Conservation (phyloP, 2,888 invertebrate genomes). For the Lycophotia porphyrea region DNA sequence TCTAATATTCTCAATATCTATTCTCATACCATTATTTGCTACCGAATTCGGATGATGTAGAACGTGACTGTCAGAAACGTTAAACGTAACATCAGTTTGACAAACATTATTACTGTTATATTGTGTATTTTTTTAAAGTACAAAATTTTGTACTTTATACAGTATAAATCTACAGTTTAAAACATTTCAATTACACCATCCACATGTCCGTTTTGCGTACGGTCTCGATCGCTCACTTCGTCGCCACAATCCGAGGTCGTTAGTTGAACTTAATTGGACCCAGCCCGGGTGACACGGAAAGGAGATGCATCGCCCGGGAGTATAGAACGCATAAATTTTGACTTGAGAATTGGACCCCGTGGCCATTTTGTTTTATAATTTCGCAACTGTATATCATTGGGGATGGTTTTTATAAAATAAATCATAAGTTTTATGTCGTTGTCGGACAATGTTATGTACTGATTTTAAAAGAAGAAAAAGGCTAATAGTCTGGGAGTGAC, state of each 20-base stretch:
- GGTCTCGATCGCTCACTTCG: conserved; percentile 65
- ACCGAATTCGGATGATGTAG: background rate
- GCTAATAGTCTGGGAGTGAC: no score
- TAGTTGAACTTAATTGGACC: conserved; percentile 89
- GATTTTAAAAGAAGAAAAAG: conserved; percentile 21
- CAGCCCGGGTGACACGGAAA: conserved; percentile 88
- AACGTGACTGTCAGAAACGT: background rate
- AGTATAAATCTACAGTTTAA: conserved; percentile 16
- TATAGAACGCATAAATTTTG: conserved; percentile 88
- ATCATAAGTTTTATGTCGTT: conserved; percentile 54
- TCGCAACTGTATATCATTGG: conserved; percentile 69
- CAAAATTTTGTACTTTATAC: background rate
- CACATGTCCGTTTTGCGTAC: conserved; percentile 11
- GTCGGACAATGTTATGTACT: conserved; percentile 18
- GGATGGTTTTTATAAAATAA: conserved; percentile 65
- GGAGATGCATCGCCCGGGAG: conserved; percentile 88
- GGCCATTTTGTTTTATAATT: conserved; percentile 82
- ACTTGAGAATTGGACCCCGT: conserved; percentile 80
- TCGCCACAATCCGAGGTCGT: conserved; percentile 84
- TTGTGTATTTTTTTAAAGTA: background rate
- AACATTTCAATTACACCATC: conserved; percentile 37
- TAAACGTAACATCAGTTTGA: background rate
- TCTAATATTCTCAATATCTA: background rate
- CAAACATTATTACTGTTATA: background rate
- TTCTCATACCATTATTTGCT: background rate